phyloP scores from a whole-genome alignment of 2,797 vertebrate species.

The Parambassis ranga region DNA sequence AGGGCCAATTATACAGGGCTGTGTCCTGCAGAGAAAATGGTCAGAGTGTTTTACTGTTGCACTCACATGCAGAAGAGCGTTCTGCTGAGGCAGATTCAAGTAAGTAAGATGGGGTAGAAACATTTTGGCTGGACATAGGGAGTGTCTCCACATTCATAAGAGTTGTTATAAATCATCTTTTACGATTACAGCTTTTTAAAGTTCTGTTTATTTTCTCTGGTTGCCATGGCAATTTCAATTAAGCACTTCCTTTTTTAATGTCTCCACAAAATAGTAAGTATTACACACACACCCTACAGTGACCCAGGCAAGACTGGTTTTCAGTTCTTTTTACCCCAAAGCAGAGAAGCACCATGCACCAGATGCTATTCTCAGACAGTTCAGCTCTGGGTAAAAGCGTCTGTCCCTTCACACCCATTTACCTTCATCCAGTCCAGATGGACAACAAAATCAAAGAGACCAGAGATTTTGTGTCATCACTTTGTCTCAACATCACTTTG shows the following conservation, averaged over 20 bases:
- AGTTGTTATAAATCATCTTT: slow-evolving; percentile 11
- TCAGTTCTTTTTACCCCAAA: neutral
- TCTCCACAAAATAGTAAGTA: neutral
- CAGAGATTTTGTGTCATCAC: slow-evolving; percentile 61
- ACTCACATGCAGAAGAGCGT: slow-evolving; percentile 62
- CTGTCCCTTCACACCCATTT: slow-evolving; percentile 30
- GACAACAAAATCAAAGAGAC: slow-evolving; percentile 42
- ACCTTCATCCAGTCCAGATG: slow-evolving; percentile 38
- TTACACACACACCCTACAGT: neutral
- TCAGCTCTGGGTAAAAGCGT: slow-evolving; percentile 42
- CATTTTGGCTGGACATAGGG: slow-evolving; percentile 45
- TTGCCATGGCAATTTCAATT: slow-evolving; percentile 8
- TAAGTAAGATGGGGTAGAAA: slow-evolving; percentile 42
- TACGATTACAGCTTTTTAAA: slow-evolving; percentile 7
- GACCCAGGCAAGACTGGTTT: neutral
- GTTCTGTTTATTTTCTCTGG: neutral
- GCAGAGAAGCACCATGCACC: neutral
- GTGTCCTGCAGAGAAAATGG: slow-evolving; percentile 76
- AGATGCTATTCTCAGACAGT: neutral
- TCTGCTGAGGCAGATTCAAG: slow-evolving; percentile 66
- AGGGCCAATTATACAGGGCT: slow-evolving; percentile 77
- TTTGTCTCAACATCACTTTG: slow-evolving; percentile 63
- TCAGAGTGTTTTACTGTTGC: slow-evolving; percentile 74
- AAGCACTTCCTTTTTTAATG: neutral
- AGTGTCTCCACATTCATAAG: slow-evolving; percentile 45